phyloP scores from a whole-genome alignment of 2,888 invertebrate species.

The Melitaea athalia region DNA sequence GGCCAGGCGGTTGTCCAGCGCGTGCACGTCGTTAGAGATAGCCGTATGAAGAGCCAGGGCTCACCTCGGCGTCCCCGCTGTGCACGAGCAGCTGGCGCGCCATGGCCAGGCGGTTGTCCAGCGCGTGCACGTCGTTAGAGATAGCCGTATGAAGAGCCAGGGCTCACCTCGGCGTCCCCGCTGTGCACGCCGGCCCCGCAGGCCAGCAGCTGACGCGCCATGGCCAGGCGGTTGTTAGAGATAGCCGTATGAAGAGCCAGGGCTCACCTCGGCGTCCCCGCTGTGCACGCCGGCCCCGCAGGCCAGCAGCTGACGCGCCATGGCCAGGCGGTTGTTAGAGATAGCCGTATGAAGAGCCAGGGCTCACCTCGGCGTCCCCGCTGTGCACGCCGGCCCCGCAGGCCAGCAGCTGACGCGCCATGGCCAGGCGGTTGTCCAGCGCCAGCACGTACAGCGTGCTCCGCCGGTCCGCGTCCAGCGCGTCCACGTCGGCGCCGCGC shows the following conservation, averaged over 20 bases:
- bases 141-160: too few relatives aligned
- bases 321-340: constrained; percentile 87
- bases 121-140: too few relatives aligned
- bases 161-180: too few relatives aligned
- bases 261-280: constrained; percentile 94
- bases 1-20: too few relatives aligned
- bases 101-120: too few relatives aligned
- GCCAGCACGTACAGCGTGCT: constrained; percentile 96
- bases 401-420: constrained; percentile 90
- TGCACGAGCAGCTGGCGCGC: too few relatives aligned
- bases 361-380: constrained; percentile 89
- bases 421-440: constrained; percentile 91
- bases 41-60: too few relatives aligned
- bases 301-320: constrained; percentile 90
- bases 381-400: constrained; percentile 92
- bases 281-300: constrained; percentile 92
- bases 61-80: too few relatives aligned
- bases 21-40: too few relatives aligned
- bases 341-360: too few relatives aligned
- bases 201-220: too few relatives aligned
- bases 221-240: constrained; percentile 48
- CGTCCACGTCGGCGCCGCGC: constrained; percentile 92
- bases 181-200: neutral
- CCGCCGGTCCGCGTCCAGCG: constrained; percentile 95
- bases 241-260: too few relatives aligned